Conservation (phyloP, 2,797 vertebrate species). For the Hemibagrus guttatus region DNA sequence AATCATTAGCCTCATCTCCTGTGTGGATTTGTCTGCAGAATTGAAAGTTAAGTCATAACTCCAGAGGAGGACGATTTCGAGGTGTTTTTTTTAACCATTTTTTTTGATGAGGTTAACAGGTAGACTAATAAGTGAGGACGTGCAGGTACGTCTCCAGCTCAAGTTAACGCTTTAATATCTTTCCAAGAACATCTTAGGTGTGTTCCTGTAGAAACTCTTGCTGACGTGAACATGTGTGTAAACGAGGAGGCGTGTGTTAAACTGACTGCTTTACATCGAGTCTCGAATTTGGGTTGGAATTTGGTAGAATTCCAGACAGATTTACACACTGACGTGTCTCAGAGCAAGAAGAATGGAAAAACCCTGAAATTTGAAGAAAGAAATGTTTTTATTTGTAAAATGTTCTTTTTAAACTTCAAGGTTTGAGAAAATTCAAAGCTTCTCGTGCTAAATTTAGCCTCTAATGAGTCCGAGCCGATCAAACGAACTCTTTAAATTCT, state of each 20-base stretch:
- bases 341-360: neutral
- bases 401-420: neutral
- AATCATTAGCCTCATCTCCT: neutral
- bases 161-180: no score
- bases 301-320: neutral
- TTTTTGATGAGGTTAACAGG: no score
- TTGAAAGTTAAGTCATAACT: no score
- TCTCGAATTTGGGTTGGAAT: neutral
- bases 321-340: neutral
- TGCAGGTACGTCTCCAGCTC: no score
- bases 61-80: no score
- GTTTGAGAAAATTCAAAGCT: neutral
- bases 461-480: neutral
- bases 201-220: no score
- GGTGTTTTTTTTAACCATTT: no score
- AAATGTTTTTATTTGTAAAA: neutral
- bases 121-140: no score
- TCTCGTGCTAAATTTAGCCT: neutral
- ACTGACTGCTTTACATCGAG: neutral
- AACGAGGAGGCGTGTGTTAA: no score
- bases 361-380: neutral
- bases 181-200: no score
- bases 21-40: no score
- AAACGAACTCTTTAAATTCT: neutral
- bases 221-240: no score